Evolutionary conservation across 92 coral and sea anemone species (phyloP).

Genomic region (Actinernus sp.): DNA sequence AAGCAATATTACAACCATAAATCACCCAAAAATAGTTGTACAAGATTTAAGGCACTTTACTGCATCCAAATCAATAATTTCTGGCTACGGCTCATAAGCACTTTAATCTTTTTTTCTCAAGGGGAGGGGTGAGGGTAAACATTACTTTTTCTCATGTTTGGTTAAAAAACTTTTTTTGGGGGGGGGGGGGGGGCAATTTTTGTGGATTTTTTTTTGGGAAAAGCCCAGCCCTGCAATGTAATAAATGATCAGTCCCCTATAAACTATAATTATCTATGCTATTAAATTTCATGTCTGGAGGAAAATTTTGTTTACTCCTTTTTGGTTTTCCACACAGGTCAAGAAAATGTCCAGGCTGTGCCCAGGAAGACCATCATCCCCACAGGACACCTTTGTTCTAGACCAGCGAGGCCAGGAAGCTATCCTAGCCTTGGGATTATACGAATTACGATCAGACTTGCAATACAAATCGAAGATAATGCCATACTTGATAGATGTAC

Average conservation of each 20-base stretch:
- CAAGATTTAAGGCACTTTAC: too few relatives aligned
- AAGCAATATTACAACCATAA: too few relatives aligned
- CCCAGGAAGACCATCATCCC: constrained; percentile 80
- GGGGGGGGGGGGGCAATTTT: too few relatives aligned
- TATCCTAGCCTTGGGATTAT: constrained; percentile 82
- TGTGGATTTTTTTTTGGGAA: too few relatives aligned
- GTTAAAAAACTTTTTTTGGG: too few relatives aligned
- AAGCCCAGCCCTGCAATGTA: too few relatives aligned
- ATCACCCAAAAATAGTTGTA: too few relatives aligned
- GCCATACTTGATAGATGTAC: constrained; percentile 89
- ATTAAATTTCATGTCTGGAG: neutral
- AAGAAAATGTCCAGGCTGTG: constrained; percentile 88
- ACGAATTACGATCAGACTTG: constrained; percentile 80
- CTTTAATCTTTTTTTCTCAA: too few relatives aligned
- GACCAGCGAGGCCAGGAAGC: constrained; percentile 95
- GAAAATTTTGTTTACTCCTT: neutral
- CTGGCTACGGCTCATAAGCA: too few relatives aligned
- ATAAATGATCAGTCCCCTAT: neutral
- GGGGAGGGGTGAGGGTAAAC: too few relatives aligned
- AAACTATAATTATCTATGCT: neutral
- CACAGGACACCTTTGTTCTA: constrained; percentile 44
- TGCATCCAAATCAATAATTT: too few relatives aligned
- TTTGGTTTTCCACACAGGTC: constrained; percentile 46
- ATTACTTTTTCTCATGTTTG: too few relatives aligned
- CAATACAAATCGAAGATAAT: constrained; percentile 87